A percentile compares a stretch with the other conserved stretches of the same genome.
phyloP scores from a whole-genome alignment of 2,797 vertebrate species.

The Ctenopoma multispine region DNA sequence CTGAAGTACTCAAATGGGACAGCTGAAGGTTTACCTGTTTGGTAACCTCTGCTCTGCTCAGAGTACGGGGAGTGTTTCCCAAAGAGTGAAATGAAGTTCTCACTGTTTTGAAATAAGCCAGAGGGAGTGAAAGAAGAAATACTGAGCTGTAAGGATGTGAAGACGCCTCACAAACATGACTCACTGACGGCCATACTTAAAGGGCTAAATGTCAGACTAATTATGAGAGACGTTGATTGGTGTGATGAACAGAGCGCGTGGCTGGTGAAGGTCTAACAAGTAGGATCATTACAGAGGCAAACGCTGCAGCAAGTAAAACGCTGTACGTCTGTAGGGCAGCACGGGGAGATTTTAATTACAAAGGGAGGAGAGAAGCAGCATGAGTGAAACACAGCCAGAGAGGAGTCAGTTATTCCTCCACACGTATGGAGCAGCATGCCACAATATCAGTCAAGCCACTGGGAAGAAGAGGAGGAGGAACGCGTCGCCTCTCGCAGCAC shows the following conservation, averaged over 20 bases:
- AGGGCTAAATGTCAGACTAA: constrained; percentile 16
- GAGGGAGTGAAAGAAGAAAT: neutral
- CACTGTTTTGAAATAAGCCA: constrained; percentile 8
- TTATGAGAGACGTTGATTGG: constrained; percentile 18
- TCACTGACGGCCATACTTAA: constrained; percentile 17
- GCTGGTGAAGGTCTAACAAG: constrained; percentile 21
- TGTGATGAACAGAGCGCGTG: constrained; percentile 6
- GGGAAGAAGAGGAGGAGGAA: too few species aligned
- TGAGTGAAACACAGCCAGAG: constrained; percentile 13
- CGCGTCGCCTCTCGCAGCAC: neutral
- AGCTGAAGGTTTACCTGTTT: constrained; percentile 47
- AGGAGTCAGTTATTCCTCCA: constrained; percentile 19
- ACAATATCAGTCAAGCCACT: neutral
- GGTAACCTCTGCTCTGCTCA: constrained; percentile 43
- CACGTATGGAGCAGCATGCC: constrained; percentile 21
- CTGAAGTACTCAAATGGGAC: constrained; percentile 51
- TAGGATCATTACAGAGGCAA: constrained; percentile 27
- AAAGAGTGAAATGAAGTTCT: constrained; percentile 51
- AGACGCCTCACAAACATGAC: constrained; percentile 15
- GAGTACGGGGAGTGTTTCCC: neutral
- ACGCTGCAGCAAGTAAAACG: constrained; percentile 12
- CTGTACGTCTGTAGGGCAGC: constrained; percentile 6
- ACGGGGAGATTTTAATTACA: constrained; percentile 23
- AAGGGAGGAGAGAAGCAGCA: constrained; percentile 3
- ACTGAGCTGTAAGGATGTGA: neutral